phyloP scores from a whole-genome alignment of 1,140 invertebrate species.

The Coptotermes formosanus region DNA sequence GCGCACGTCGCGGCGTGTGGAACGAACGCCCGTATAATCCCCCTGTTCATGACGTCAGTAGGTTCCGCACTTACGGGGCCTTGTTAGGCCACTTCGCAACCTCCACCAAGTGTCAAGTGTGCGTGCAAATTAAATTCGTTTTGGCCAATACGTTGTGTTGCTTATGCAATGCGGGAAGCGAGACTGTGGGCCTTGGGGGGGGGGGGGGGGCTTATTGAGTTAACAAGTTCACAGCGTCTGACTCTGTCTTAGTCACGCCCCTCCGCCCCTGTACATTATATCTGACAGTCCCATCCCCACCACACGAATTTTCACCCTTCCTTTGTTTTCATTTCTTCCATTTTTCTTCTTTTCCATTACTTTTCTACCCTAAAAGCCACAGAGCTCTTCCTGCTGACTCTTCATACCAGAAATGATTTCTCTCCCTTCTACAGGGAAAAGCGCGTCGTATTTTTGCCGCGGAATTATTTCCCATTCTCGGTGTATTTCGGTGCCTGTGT shows the following conservation, averaged over 20 bases:
- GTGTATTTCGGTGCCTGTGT: no score
- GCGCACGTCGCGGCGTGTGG: no score
- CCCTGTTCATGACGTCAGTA: not conserved
- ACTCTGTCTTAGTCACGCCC: not conserved
- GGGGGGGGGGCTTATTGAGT: not conserved
- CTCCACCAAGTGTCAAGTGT: not conserved
- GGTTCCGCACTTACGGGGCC: not conserved
- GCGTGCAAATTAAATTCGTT: not conserved
- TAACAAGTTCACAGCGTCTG: constrained; percentile 12
- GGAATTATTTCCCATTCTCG: no score
- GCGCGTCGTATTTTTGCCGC: no score
- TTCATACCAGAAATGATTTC: no score
- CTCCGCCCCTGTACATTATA: not conserved
- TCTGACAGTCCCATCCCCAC: not conserved
- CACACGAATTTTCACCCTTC: not conserved
- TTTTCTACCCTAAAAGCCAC: not conserved
- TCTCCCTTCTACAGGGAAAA: no score
- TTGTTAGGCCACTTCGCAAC: not conserved
- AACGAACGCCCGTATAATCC: no score
- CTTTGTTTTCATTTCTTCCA: not conserved
- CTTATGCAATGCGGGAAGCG: not conserved
- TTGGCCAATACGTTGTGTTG: constrained; percentile 10
- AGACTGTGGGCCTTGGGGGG: not conserved
- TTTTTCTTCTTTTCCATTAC: not conserved
- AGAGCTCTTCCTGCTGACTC: not conserved